phyloP scores from a whole-genome alignment of 2,888 invertebrate species.

The Hermaeophaga mercurialis region DNA sequence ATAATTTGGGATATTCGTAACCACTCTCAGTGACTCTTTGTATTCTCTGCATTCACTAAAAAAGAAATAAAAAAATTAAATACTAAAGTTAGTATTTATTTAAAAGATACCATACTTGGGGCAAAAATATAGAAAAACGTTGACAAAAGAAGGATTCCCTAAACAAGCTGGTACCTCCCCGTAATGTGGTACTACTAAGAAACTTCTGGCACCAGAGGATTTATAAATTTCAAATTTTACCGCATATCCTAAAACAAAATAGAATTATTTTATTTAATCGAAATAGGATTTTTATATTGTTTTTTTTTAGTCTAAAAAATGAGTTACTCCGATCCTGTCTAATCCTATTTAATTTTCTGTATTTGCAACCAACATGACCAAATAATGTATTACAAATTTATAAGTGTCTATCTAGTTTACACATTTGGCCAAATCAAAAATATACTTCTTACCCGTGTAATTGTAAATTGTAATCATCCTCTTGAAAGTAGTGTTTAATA shows the following conservation, averaged over 20 bases:
- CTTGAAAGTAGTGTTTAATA: conserved; percentile 40
- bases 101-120: conserved; percentile 35
- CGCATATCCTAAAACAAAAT: conserved; percentile 33
- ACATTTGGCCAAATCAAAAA: too few species aligned
- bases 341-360: too few species aligned
- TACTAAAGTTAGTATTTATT: not conserved
- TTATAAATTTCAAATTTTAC: conserved; percentile 42
- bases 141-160: conserved; percentile 40
- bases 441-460: conserved; percentile 39
- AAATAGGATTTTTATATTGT: too few species aligned
- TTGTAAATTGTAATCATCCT: conserved; percentile 41
- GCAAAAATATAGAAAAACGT: conserved; percentile 45
- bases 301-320: too few species aligned
- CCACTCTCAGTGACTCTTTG: conserved; percentile 42
- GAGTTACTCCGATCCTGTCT: too few species aligned
- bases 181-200: conserved; percentile 38
- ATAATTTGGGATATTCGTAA: conserved; percentile 45
- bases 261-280: too few species aligned
- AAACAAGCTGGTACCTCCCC: conserved; percentile 41
- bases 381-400: too few species aligned
- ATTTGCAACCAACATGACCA: too few species aligned
- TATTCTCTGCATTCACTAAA: conserved; percentile 41
- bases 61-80: conserved; percentile 12
- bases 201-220: conserved; percentile 33
- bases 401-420: too few species aligned